phyloP scores from a whole-genome alignment of 2,113 vertebrate species.

The Cephalopholis sonnerati region DNA sequence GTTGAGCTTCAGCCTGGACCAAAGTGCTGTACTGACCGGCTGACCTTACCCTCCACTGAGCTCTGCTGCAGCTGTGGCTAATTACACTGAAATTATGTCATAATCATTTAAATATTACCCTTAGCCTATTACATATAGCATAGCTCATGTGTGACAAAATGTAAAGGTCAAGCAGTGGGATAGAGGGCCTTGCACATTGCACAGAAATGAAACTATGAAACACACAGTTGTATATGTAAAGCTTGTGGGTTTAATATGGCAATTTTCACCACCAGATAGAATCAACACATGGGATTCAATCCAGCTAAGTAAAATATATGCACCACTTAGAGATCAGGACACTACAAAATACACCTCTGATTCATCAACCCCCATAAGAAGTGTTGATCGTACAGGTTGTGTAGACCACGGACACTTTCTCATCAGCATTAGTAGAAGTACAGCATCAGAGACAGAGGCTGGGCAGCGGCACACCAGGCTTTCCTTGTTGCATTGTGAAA shows the following conservation, averaged over 20 bases:
- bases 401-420: constrained; percentile 22
- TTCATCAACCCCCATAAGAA: constrained; percentile 5
- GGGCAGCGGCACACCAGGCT: constrained; percentile 33
- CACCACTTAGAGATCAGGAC: constrained; percentile 71
- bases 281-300: constrained; percentile 69
- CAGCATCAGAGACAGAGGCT: constrained; percentile 38
- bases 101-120: not conserved
- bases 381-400: constrained; percentile 27
- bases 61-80: not conserved
- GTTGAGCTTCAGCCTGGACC: not conserved
- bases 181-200: too few relatives aligned
- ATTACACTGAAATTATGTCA: not conserved
- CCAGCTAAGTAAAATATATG: constrained; percentile 59
- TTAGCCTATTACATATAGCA: not conserved
- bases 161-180: not conserved
- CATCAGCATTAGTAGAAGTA: constrained; percentile 9
- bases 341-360: constrained; percentile 62
- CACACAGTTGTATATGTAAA: constrained; percentile 56
- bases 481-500: constrained; percentile 49
- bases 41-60: not conserved
- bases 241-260: constrained; percentile 77
- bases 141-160: not conserved
- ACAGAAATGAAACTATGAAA: constrained; percentile 12
- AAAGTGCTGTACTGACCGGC: not conserved
- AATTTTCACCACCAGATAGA: constrained; percentile 73